phyloP scores from a whole-genome alignment of 2,797 vertebrate species.

The Tragelaphus oryx region DNA sequence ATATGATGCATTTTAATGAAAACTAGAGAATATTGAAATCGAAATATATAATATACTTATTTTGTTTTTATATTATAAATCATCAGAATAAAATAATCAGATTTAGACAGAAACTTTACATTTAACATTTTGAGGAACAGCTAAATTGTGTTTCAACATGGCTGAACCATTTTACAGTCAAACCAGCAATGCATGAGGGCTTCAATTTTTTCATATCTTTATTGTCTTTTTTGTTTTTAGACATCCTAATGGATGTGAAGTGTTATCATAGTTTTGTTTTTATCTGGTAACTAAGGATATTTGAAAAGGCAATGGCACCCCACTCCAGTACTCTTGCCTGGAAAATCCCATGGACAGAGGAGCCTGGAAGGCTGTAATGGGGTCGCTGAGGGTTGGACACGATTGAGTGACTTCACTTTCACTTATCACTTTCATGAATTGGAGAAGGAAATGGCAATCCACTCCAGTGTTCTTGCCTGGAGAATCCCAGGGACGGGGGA shows the following conservation, averaged over 20 bases:
- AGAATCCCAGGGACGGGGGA: too few relatives aligned
- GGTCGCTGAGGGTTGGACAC: too few relatives aligned
- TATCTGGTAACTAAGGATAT: not conserved
- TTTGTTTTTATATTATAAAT: not conserved
- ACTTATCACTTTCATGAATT: too few relatives aligned
- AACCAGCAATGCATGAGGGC: not conserved
- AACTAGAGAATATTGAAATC: not conserved
- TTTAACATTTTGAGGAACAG: not conserved
- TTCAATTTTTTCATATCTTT: not conserved
- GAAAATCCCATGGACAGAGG: too few relatives aligned
- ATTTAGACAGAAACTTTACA: not conserved
- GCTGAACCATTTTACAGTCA: not conserved
- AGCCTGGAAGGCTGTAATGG: too few relatives aligned
- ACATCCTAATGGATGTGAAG: not conserved
- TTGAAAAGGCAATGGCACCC: too few relatives aligned
- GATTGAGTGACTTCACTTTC: too few relatives aligned
- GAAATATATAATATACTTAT: not conserved
- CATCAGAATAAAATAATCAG: not conserved
- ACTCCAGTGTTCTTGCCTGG: too few relatives aligned
- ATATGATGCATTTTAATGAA: not conserved
- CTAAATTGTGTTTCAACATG: not conserved
- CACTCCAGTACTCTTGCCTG: too few relatives aligned
- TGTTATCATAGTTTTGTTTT: not conserved
- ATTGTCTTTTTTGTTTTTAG: not conserved
- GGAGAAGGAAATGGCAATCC: too few relatives aligned